A percentile compares a stretch with the other conserved stretches of the same genome.
Conservation (phyloP, 2,113 vertebrate genomes). For the Mionectes macconnelli region DNA sequence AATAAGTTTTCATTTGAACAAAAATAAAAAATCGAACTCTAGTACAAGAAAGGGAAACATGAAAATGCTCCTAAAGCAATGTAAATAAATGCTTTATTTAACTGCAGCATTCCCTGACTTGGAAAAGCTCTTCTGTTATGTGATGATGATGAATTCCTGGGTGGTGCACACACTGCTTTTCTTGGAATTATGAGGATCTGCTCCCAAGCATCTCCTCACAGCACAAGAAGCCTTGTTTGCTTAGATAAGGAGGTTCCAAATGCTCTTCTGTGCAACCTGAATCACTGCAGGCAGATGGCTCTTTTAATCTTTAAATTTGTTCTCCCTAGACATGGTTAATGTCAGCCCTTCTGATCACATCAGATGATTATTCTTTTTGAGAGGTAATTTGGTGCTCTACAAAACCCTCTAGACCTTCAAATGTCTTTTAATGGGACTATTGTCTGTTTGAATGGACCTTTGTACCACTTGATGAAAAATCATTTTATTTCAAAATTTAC, state of each 20-base stretch:
- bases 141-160: not conserved
- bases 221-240: not conserved
- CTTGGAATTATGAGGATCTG: not conserved
- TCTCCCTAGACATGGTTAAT: not conserved
- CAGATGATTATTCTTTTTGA: not conserved
- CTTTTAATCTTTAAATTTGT: not conserved
- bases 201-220: not conserved
- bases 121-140: not conserved
- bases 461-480: not conserved
- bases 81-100: not conserved
- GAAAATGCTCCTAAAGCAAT: not conserved
- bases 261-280: not conserved
- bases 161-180: not conserved
- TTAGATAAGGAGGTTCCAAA: not conserved
- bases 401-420: not conserved
- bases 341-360: not conserved
- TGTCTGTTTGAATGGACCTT: not conserved
- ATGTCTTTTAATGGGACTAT: not conserved
- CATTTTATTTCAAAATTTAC: not conserved
- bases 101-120: too few relatives aligned
- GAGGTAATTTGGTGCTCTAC: not conserved
- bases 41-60: not conserved
- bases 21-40: accelerated
- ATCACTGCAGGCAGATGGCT: not conserved
- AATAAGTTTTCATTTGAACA: not conserved